Evolutionary conservation across 2,113 vertebrate genomes (phyloP).

Genomic region (Sebastes schlegelii): DNA sequence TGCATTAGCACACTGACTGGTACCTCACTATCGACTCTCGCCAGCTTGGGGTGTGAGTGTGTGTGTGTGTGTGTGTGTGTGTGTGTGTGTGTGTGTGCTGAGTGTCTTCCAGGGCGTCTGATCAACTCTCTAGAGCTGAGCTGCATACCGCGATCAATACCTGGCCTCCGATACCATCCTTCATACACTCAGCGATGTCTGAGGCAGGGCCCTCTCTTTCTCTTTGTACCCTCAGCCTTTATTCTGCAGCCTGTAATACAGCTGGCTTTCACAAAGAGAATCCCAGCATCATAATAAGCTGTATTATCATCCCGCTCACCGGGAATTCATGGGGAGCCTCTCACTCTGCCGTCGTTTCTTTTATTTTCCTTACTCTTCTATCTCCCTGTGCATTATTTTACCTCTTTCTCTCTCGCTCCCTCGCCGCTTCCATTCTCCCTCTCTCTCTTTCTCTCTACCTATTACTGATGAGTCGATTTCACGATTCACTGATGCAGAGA

Average conservation of each 20-base stretch:
- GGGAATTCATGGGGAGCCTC: constrained; percentile 44
- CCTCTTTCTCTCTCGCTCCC: constrained; percentile 17
- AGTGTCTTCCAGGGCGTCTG: constrained; percentile 56
- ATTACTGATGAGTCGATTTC: constrained; percentile 80
- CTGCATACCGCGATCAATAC: constrained; percentile 64
- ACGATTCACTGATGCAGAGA: constrained; percentile 76
- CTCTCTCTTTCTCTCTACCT: constrained; percentile 59
- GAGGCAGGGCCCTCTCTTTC: constrained; percentile 38
- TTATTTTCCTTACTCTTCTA: constrained; percentile 39
- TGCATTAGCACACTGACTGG: constrained; percentile 57
- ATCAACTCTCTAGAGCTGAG: constrained; percentile 70
- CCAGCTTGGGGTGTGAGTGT: constrained; percentile 11
- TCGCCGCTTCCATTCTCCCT: constrained; percentile 19
- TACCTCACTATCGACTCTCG: constrained; percentile 54
- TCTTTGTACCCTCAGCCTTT: constrained; percentile 47
- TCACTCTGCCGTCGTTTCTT: constrained; percentile 43
- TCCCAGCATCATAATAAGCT: constrained; percentile 38
- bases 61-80: constrained; percentile 8
- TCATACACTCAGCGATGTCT: constrained; percentile 54
- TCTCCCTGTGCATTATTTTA: constrained; percentile 59
- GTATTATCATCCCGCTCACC: constrained; percentile 48
- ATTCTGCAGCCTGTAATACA: constrained; percentile 46
- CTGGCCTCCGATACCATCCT: constrained; percentile 55
- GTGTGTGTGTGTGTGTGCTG: constrained; percentile 14
- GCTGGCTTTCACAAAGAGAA: constrained; percentile 44